Evolutionary conservation across 1,140 invertebrate species (phyloP).

Genomic region (Cherax quadricarinatus): DNA sequence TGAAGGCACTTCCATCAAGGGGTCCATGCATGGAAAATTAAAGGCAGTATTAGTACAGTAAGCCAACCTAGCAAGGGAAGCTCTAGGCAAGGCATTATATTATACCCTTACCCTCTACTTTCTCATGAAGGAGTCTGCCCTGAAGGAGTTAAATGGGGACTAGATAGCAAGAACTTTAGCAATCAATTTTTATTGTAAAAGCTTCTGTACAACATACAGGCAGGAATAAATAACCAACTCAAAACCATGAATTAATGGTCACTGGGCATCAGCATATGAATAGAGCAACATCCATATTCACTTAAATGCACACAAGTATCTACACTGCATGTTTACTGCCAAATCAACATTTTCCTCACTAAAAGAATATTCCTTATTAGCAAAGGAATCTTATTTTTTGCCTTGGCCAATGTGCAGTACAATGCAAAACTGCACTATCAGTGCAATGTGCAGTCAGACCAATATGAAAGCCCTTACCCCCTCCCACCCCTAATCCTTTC

Average conservation of each 20-base stretch:
- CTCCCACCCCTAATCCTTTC: too few relatives aligned
- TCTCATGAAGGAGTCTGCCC: too few relatives aligned
- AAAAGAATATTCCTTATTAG: neutral
- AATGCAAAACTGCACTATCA: neutral
- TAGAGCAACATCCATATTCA: neutral
- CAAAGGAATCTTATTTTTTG: neutral
- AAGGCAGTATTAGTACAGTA: too few relatives aligned
- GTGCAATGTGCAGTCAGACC: neutral
- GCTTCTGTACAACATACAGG: constrained; percentile 68
- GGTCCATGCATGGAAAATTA: too few relatives aligned
- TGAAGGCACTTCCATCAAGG: too few relatives aligned
- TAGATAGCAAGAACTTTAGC: neutral
- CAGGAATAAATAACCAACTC: constrained; percentile 53
- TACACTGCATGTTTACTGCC: neutral
- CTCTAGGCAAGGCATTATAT: too few relatives aligned
- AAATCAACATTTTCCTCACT: neutral
- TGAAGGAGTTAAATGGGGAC: neutral
- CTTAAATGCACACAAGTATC: neutral
- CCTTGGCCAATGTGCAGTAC: neutral
- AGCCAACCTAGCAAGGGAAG: too few relatives aligned
- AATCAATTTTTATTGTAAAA: constrained; percentile 67
- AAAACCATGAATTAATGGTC: constrained; percentile 19
- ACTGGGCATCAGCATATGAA: neutral
- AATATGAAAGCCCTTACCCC: neutral
- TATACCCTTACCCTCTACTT: too few relatives aligned